phyloP scores from a whole-genome alignment of 1,140 invertebrate species.

The Aphelinus certus region DNA sequence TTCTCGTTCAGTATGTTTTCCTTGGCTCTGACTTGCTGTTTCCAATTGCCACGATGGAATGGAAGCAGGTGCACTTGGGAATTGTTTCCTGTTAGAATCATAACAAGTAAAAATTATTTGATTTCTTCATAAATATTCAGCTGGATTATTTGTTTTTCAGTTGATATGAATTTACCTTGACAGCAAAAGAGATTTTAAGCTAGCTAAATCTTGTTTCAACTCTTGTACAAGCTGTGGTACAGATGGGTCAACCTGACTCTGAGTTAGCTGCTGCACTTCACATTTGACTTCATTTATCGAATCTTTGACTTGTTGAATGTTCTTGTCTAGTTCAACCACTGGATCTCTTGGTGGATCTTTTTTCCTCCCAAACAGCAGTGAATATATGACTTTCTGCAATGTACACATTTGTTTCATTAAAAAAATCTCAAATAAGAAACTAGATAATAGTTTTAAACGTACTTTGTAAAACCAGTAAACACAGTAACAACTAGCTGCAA shows the following conservation, averaged over 20 bases:
- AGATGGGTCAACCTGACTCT: constrained; percentile 64
- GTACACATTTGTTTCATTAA: no score
- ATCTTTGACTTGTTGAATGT: constrained; percentile 71
- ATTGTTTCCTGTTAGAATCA: constrained; percentile 72
- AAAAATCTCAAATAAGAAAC: neutral
- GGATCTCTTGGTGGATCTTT: constrained; percentile 72
- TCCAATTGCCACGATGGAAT: constrained; percentile 80
- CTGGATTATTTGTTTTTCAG: no score
- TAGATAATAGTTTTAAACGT: constrained; percentile 22
- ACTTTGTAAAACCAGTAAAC: constrained; percentile 81
- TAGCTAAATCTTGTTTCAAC: constrained; percentile 78
- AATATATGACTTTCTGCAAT: constrained; percentile 73
- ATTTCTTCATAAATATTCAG: no score
- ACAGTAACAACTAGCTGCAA: constrained; percentile 76
- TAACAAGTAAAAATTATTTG: constrained; percentile 20
- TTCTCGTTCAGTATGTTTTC: constrained; percentile 59
- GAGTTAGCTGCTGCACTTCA: constrained; percentile 68
- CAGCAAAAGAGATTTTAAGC: constrained; percentile 79
- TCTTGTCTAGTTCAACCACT: constrained; percentile 73
- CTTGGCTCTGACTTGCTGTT: constrained; percentile 53
- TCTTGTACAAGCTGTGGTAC: constrained; percentile 73
- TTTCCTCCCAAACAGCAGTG: constrained; percentile 72
- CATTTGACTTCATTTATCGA: constrained; percentile 69
- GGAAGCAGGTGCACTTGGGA: constrained; percentile 76
- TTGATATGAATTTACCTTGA: constrained; percentile 68